Base-by-base conservation (phyloP, 2,888 invertebrate genomes). In the Caenorhabditis plicata region DNA sequence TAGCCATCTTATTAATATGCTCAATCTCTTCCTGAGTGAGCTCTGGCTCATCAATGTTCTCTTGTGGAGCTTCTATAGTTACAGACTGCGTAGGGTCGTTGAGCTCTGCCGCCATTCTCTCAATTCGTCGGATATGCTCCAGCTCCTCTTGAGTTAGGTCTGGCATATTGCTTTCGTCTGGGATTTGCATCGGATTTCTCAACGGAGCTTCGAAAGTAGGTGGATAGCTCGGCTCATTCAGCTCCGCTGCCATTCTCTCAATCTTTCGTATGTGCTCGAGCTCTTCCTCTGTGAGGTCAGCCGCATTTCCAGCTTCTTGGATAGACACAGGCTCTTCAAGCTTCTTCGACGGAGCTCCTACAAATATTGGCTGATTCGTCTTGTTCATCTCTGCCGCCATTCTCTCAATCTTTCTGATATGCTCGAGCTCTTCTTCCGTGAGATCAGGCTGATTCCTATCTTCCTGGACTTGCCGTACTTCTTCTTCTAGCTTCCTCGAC, bases 71-170 rank as follows among this genome's bases (percentile, higher is more conserved):
- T n/a, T n/a, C n/a, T n/a, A n/a, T n/a, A 29, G 29, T 29, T 11
- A 9, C 8, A 9, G 29, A 29, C 8, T 38, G 40, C 17, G 45
- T 22, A 36, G 45, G 36, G 42, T 54, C 51, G n/a, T 38, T 31
- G 13, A 45, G 45, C 29, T 26, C 38, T 32, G 25, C 66, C 3
- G 74, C 74, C 51, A 58, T 52, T 29, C 49, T 57, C 8, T 52
- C 44, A n/a, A 75, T 65, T 19, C 57, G 49, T n/a, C 58, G 50
- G 50, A 77, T 77, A 38, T 78, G 77, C 25, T 64, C 71, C 9
- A 76, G 39, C 54, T 74, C 77, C 40, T 71, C 76, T 36, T 49
- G 57, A 1, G 73, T 73, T 22, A 71, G 45, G n/a, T 63, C 56
- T 42, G 31, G 42, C 31, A 43, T 41, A 8, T 7, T 20, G 4